These are phyloP conservation scores for Paedocypris micromegethes DNA, from an alignment of 2,797 vertebrate genomes.

Conservation along the genomic window DNA sequence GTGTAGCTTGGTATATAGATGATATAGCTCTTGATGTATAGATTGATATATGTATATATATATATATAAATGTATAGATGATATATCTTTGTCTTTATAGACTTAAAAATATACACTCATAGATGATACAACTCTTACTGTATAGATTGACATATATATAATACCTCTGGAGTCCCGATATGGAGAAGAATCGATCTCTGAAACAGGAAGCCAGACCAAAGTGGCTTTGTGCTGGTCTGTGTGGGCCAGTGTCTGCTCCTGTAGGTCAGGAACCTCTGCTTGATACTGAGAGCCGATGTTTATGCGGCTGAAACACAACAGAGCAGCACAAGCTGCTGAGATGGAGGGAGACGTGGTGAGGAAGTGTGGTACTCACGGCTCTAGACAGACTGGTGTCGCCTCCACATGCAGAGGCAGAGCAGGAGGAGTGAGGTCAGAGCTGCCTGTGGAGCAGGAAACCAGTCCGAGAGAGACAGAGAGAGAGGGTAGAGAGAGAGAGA, in stretches of 20 bases:
- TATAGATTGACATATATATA: neutral
- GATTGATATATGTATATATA: too few species aligned
- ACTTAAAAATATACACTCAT: too few species aligned
- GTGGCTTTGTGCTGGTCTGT: constrained; percentile 81
- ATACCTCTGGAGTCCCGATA: constrained; percentile 75
- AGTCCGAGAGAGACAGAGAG: neutral
- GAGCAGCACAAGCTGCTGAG: constrained; percentile 3
- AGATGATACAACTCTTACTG: too few species aligned
- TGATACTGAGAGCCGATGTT: constrained; percentile 92
- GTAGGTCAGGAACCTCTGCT: constrained; percentile 86
- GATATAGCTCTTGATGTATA: too few species aligned
- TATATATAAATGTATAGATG: too few species aligned
- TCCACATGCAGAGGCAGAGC: constrained; percentile 84
- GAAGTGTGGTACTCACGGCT: constrained; percentile 81
- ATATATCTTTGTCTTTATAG: too few species aligned
- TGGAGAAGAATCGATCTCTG: constrained; percentile 64
- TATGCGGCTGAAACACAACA: constrained; percentile 73
- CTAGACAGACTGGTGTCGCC: constrained; percentile 93
- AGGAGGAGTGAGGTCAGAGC: constrained; percentile 86
- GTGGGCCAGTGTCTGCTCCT: constrained; percentile 69
- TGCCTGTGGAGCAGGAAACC: constrained; percentile 53
- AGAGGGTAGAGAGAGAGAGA: too few species aligned
- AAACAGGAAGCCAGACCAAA: constrained; percentile 80
- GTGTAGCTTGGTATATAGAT: too few species aligned
- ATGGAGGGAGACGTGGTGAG: constrained; percentile 67